Conservation (phyloP, 2,888 invertebrate species). For the Melanargia galathea region DNA sequence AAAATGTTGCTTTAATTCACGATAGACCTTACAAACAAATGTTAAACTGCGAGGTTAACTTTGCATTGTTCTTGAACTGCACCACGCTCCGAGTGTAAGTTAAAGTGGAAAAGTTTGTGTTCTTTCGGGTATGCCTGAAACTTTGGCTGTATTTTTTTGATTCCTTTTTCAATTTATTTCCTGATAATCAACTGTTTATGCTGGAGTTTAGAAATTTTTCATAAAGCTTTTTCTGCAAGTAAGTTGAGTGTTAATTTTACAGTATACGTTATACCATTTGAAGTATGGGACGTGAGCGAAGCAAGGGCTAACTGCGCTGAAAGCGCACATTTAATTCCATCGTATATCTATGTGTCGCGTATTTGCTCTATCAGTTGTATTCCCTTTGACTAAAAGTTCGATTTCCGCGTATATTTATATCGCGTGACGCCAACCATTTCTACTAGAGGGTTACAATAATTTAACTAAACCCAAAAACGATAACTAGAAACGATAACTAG, state of each 20-base stretch:
- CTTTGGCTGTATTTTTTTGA: background rate
- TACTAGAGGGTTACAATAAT: too few relatives aligned
- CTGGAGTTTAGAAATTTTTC: background rate
- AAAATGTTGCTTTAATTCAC: too few relatives aligned
- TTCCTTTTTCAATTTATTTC: slow-evolving; percentile 3
- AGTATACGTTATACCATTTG: background rate
- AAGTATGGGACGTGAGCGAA: background rate
- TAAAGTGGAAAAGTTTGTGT: slow-evolving; percentile 38
- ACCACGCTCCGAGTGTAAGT: slow-evolving; percentile 24
- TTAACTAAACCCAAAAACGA: too few relatives aligned
- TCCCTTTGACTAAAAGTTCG: too few relatives aligned
- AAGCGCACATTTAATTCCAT: background rate
- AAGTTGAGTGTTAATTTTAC: background rate
- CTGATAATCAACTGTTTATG: background rate
- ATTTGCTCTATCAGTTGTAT: too few relatives aligned
- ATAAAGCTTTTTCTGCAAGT: background rate
- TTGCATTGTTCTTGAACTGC: slow-evolving; percentile 24
- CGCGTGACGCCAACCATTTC: too few relatives aligned
- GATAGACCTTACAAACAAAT: slow-evolving; percentile 11
- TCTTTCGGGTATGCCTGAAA: slow-evolving; percentile 11
- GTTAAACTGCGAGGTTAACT: slow-evolving; percentile 18
- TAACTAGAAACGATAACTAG: too few relatives aligned
- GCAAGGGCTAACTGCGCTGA: background rate
- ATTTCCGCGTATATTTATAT: too few relatives aligned
- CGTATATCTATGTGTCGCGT: too few relatives aligned